Base-by-base conservation (phyloP, 2,888 invertebrate genomes). In the Tachina fera region DNA sequence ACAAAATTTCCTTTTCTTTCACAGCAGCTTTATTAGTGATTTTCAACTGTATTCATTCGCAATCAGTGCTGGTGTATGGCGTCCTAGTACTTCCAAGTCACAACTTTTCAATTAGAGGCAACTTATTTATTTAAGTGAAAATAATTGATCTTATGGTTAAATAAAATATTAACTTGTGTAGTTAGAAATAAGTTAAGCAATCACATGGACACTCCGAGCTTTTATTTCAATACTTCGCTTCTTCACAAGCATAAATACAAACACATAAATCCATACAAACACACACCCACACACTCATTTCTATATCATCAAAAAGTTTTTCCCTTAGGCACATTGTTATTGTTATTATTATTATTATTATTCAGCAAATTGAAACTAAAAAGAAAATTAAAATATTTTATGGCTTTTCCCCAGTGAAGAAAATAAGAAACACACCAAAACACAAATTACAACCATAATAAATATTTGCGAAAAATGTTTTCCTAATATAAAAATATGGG, bases 401-500 rank as follows among this genome's bases (percentile, higher is more conserved):
- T 14, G 11, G 14, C n/a, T 65, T 16, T 43, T 60, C 9, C 22
- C 60, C 39, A 43, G 11, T 43, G 6, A 9, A 43, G 16, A 0
- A 22, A 22, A 3, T 31, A 31, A 31, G 31, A 43, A 19, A 43
- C 14, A 16, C 4, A 31, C 9, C 45, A 3, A 71, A 56, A 63
- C 41, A 43, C 10, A 75, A 65, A 65, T 53, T 53, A 53, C 43
- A 41, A 45, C 6, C n/a, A 31, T 22, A 65, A 49, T 19, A 51
- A 74, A 10, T 51, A 51, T 19, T 51, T 63, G 39, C 13, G 51
- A 14, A 49, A 45, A 65, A 43, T 76, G 16, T 76, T 76, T 47
- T 67, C 56, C 56, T 76, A 56, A 65, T 65, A 53, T 31, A 6
- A 43, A 76, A 65, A 76, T 76, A 19, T 77, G 76, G 76, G 76